phyloP scores from a whole-genome alignment of 2,888 invertebrate species.

The Tromatobia lineatoria region DNA sequence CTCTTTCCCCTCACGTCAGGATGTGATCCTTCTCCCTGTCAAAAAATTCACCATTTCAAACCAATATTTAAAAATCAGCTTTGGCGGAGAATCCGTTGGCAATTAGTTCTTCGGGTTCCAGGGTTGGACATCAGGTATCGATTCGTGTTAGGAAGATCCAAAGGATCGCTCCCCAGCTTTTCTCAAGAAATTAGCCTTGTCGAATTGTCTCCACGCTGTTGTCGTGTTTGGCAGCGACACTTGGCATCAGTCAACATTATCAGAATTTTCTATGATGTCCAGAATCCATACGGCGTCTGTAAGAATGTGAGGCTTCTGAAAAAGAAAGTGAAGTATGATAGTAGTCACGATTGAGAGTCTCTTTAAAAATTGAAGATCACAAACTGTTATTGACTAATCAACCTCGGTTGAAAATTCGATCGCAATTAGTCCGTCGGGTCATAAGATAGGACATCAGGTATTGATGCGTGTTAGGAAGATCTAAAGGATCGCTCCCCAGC shows the following conservation, averaged over 20 bases:
- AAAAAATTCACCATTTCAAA: constrained; percentile 13
- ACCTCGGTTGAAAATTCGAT: background rate
- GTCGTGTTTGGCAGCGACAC: constrained; percentile 13
- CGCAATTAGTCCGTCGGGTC: constrained; percentile 5
- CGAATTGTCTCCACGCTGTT: background rate
- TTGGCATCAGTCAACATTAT: background rate
- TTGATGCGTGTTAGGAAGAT: background rate
- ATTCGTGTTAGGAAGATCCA: background rate
- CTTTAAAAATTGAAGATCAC: constrained; percentile 4
- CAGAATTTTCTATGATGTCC: constrained; percentile 10
- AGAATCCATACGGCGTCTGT: background rate
- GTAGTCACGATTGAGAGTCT: too few species aligned
- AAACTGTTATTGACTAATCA: constrained; percentile 23
- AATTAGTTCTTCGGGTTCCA: constrained; percentile 8
- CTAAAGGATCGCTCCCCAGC: background rate
- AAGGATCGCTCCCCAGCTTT: background rate
- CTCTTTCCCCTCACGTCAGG: constrained; percentile 21
- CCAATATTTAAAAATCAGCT: constrained; percentile 32
- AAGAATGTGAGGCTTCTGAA: too few species aligned
- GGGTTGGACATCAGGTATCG: constrained; percentile 1
- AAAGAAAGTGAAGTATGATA: too few species aligned
- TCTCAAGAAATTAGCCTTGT: constrained; percentile 23
- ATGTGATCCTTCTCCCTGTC: constrained; percentile 17
- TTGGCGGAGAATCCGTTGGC: background rate
- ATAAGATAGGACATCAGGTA: background rate